These are phyloP conservation scores for Sebastiscus albofasciatus DNA, from an alignment of 2,797 vertebrate species.

Conservation along the genomic window DNA sequence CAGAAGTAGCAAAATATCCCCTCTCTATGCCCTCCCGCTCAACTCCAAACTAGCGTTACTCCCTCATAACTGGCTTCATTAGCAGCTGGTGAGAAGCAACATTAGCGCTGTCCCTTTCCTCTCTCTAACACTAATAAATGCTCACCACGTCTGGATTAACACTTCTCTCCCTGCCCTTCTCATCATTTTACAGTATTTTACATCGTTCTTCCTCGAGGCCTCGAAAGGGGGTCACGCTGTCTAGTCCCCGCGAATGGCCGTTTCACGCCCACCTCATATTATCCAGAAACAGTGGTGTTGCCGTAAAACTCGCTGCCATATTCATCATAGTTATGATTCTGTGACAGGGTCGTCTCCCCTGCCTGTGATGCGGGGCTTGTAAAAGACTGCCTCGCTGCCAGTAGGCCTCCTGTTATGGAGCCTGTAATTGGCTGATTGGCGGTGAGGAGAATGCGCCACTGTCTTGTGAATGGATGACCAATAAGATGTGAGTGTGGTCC, in stretches of 20 bases:
- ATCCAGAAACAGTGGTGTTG: constrained; percentile 60
- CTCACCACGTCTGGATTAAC: constrained; percentile 44
- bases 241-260: constrained; percentile 34
- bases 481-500: constrained; percentile 72
- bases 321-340: constrained; percentile 86
- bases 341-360: constrained; percentile 75
- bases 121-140: constrained; percentile 53
- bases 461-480: constrained; percentile 84
- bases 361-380: constrained; percentile 71
- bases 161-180: constrained; percentile 30
- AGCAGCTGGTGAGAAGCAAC: constrained; percentile 27
- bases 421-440: constrained; percentile 86
- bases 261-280: constrained; percentile 66
- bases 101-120: constrained; percentile 21
- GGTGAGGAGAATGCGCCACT: constrained; percentile 72
- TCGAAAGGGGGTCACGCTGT: constrained; percentile 40
- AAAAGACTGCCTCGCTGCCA: constrained; percentile 72
- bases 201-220: constrained; percentile 17
- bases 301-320: constrained; percentile 70
- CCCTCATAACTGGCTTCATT: constrained; percentile 45
- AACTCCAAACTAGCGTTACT: constrained; percentile 8
- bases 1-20: constrained; percentile 15
- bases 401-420: constrained; percentile 75
- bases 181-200: constrained; percentile 50
- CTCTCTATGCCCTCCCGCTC: constrained; percentile 30